A percentile compares a stretch with the other conserved stretches of the same genome.
These are phyloP conservation scores for Diadegma fenestrale DNA, from an alignment of 2,888 invertebrate genomes.

Conservation along the genomic window DNA sequence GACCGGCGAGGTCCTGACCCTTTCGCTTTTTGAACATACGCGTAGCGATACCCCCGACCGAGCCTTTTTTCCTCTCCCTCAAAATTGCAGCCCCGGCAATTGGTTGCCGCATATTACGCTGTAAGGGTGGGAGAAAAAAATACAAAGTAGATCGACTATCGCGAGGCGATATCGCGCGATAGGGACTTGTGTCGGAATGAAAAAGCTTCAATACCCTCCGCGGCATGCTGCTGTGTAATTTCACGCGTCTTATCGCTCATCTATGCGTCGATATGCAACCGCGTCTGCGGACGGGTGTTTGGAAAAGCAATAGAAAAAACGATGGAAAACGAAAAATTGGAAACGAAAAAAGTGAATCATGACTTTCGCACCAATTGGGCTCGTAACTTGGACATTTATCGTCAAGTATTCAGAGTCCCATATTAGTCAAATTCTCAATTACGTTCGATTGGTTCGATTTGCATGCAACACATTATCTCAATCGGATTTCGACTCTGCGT, in stretches of 20 bases:
- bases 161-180: background rate
- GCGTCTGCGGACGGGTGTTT: background rate
- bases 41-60: slow-evolving; percentile 38
- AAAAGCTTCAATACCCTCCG: slow-evolving; percentile 20
- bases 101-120: background rate
- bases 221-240: slow-evolving; percentile 52
- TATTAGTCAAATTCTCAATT: too few relatives aligned
- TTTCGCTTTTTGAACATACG: slow-evolving; percentile 34
- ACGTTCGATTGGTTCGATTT: slow-evolving; percentile 45
- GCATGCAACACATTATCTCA: slow-evolving; percentile 66
- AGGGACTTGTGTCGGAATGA: slow-evolving; percentile 27
- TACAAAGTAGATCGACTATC: background rate
- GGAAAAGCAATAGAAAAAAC: slow-evolving; percentile 27
- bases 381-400: too few relatives aligned
- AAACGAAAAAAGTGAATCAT: slow-evolving; percentile 58
- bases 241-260: slow-evolving; percentile 60
- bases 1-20: slow-evolving; percentile 37
- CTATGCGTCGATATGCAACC: slow-evolving; percentile 23
- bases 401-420: too few relatives aligned
- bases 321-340: slow-evolving; percentile 33
- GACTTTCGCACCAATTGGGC: too few relatives aligned
- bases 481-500: slow-evolving; percentile 1
- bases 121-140: slow-evolving; percentile 3
- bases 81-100: slow-evolving; percentile 16
- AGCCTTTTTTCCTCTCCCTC: slow-evolving; percentile 28